Base-by-base conservation (phyloP, 2,113 vertebrate genomes). In the Pomatostomus ruficeps region DNA sequence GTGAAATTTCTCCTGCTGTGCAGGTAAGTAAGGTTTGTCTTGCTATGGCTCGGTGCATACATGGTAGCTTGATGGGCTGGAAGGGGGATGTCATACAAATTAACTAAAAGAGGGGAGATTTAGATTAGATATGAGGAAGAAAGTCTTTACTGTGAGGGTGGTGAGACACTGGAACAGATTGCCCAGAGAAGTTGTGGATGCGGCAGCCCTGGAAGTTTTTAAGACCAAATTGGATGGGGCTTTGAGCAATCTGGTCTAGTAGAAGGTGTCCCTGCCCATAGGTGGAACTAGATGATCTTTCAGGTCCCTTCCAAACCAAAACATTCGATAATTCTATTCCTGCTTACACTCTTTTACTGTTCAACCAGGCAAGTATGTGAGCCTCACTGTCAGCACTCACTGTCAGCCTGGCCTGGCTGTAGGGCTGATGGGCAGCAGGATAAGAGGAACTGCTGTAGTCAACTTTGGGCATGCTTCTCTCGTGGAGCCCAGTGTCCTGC, bases 21-120 rank as follows among this genome's bases (percentile, higher is more conserved):
- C 97, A 95, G 97, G 98, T 98, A 52, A 97, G 97, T 96, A 87
- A 73, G 19, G 17, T 74, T 71, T 74, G 15, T 80, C 40, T 57
- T 96, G 36, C 43, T 63, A 28, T 9, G 33, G 38, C 29, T 88
- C 13, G 2, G 21, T 77, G 13, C 21, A 66, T 78, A 72, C 1
- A 0, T 65, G 31, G 38, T 46, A 95, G 26, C 29, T 48, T 61
- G 46, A 74, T 42, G 28, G n/a, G 51, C 11, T 31, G 62, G 40
- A 92, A 76, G 24, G 8, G 9, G 9, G n/a, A 35, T 42, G 17
- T 85, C 22, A 54, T 43, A 76, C 20, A 83, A 85, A 62, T 48
- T 62, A 70, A 42, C 40, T 48, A 35, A 55, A 61, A 55, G 46
- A 68, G 22, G 11, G 17, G 33, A 62, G 35, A 62, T 55, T 61